Evolutionary conservation across 2,888 invertebrate genomes (phyloP).

Genomic region (Oscheius myriophilus): DNA sequence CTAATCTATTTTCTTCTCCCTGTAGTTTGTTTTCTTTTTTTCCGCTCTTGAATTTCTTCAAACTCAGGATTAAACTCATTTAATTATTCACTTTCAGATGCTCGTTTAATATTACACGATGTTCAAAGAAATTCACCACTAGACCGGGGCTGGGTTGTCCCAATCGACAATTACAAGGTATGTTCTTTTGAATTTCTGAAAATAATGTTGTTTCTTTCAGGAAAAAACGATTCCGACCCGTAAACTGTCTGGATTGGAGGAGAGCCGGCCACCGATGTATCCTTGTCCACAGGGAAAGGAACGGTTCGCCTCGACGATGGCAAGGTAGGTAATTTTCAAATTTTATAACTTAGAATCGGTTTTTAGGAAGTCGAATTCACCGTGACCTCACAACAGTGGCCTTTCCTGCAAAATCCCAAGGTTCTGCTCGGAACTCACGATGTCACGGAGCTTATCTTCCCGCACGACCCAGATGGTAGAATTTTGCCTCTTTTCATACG

Average conservation of each 20-base stretch:
- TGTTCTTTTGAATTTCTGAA: neutral
- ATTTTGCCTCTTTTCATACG: neutral
- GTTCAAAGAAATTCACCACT: conserved; percentile 47
- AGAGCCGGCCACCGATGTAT: conserved; percentile 56
- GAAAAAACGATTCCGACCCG: conserved; percentile 62
- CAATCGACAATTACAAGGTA: conserved; percentile 51
- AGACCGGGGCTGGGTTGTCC: conserved; percentile 62
- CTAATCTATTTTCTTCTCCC: too few species aligned
- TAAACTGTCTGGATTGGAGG: conserved; percentile 64
- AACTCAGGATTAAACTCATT: too few species aligned
- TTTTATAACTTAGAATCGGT: too few species aligned
- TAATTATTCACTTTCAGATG: too few species aligned
- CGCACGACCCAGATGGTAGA: conserved; percentile 86
- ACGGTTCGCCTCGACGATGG: conserved; percentile 48
- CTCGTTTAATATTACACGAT: conserved; percentile 47
- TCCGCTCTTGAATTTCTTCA: conserved; percentile 73
- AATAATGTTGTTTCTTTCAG: conserved; percentile 28
- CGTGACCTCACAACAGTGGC: conserved; percentile 77
- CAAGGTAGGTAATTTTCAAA: too few species aligned
- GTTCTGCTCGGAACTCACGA: conserved; percentile 97
- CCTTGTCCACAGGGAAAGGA: conserved; percentile 46
- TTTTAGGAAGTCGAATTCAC: conserved; percentile 23
- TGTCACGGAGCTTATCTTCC: conserved; percentile 91
- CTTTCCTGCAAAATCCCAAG: conserved; percentile 91
- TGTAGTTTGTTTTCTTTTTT: too few species aligned